phyloP scores from a whole-genome alignment of 2,888 invertebrate species.

The Aphodius sticticus region DNA sequence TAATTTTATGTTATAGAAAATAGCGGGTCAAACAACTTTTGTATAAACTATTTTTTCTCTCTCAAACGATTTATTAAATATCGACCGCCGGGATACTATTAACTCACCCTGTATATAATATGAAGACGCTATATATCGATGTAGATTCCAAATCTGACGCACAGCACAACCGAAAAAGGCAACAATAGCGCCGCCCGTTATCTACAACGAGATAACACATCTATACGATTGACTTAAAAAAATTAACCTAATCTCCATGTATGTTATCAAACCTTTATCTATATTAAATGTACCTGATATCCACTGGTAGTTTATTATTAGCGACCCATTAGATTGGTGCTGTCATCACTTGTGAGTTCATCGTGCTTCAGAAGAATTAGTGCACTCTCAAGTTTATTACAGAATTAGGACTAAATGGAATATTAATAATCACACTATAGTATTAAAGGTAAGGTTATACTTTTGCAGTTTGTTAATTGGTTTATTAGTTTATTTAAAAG shows the following conservation, averaged over 20 bases:
- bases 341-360: background rate
- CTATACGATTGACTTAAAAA: background rate
- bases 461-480: background rate
- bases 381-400: background rate
- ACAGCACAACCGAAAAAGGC: background rate
- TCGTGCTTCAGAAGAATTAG: background rate
- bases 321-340: background rate
- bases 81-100: too few relatives aligned
- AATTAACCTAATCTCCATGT: background rate
- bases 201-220: background rate
- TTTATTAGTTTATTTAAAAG: background rate
- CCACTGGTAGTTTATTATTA: background rate
- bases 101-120: too few relatives aligned
- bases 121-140: background rate
- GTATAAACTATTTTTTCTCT: too few relatives aligned
- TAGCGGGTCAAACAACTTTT: too few relatives aligned
- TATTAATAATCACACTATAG: background rate
- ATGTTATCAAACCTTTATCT: background rate
- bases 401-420: background rate
- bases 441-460: background rate
- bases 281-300: conserved; percentile 4
- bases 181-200: background rate
- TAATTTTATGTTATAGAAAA: too few relatives aligned
- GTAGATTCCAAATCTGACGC: background rate
- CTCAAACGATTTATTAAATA: too few relatives aligned